phyloP scores from a whole-genome alignment of 2,888 invertebrate species.

The Phengaris arion region DNA sequence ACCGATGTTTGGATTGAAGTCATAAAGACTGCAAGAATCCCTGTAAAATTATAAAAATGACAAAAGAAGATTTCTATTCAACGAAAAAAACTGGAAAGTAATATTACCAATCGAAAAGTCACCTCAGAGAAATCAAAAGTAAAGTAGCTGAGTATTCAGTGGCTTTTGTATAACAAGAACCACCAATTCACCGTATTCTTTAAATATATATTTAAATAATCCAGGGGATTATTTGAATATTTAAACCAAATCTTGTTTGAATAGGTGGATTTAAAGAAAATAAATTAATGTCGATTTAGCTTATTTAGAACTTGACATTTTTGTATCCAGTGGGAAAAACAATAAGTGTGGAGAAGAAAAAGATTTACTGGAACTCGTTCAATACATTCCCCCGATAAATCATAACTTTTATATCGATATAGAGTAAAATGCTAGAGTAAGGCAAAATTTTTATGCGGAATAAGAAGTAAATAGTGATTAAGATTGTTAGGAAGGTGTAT shows the following conservation, averaged over 20 bases:
- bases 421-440: too few relatives aligned
- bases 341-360: constrained; percentile 40
- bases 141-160: constrained; percentile 38
- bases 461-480: too few relatives aligned
- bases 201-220: constrained; percentile 38
- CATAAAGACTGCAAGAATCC: constrained; percentile 37
- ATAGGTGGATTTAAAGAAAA: constrained; percentile 38
- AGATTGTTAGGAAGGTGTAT: too few relatives aligned
- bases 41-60: constrained; percentile 39
- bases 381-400: constrained; percentile 34
- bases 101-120: constrained; percentile 39
- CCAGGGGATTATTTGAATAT: too few relatives aligned
- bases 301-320: constrained; percentile 37
- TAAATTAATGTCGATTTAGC: constrained; percentile 29
- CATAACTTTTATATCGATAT: too few relatives aligned
- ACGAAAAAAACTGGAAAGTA: constrained; percentile 38
- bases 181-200: constrained; percentile 36
- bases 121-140: constrained; percentile 38
- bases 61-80: constrained; percentile 34
- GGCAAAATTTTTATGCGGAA: too few relatives aligned
- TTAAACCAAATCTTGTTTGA: constrained; percentile 38
- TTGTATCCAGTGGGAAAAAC: constrained; percentile 40
- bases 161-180: constrained; percentile 30
- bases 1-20: constrained; percentile 39
- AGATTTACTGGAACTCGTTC: constrained; percentile 39